These are phyloP conservation scores for Latrodectus geometricus DNA, from an alignment of 1,140 invertebrate species.

Conservation along the genomic window DNA sequence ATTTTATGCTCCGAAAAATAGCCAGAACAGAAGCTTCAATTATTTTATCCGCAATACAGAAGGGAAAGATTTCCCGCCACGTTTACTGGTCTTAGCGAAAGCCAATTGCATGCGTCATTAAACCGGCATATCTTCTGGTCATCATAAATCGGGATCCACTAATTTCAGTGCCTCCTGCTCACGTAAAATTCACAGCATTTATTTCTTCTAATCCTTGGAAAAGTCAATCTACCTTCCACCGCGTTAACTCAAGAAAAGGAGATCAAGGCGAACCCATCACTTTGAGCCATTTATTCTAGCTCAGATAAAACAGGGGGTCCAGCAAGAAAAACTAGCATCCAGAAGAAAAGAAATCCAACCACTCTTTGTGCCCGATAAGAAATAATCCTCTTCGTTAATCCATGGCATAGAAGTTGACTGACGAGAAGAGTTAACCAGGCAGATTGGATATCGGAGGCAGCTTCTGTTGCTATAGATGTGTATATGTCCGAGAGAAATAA, in stretches of 20 bases:
- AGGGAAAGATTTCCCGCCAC: background rate
- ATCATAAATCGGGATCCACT: slow-evolving; percentile 54
- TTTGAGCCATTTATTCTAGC: slow-evolving; percentile 45
- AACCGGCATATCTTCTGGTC: slow-evolving; percentile 50
- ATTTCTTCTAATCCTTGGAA: slow-evolving; percentile 40
- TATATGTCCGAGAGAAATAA: slow-evolving; percentile 44
- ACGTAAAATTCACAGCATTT: slow-evolving; percentile 56
- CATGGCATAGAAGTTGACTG: slow-evolving; percentile 52
- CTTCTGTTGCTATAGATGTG: slow-evolving; percentile 9
- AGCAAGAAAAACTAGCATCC: slow-evolving; percentile 47
- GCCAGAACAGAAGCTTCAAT: too few species aligned
- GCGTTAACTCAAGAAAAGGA: slow-evolving; percentile 41
- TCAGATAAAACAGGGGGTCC: slow-evolving; percentile 54
- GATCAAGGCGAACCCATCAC: slow-evolving; percentile 31
- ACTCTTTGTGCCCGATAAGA: slow-evolving; percentile 56
- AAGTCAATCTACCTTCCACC: slow-evolving; percentile 48
- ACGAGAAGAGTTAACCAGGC: slow-evolving; percentile 52
- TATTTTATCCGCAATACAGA: background rate
- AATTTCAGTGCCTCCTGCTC: slow-evolving; percentile 30
- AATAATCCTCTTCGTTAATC: slow-evolving; percentile 62
- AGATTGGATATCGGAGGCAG: slow-evolving; percentile 52
- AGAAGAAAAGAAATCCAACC: slow-evolving; percentile 51
- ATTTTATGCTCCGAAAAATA: too few species aligned
- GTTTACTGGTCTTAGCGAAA: background rate
- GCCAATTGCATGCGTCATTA: slow-evolving; percentile 34